Evolutionary conservation across 2,888 invertebrate genomes (phyloP).

Genomic region (Pheosia gnoma): DNA sequence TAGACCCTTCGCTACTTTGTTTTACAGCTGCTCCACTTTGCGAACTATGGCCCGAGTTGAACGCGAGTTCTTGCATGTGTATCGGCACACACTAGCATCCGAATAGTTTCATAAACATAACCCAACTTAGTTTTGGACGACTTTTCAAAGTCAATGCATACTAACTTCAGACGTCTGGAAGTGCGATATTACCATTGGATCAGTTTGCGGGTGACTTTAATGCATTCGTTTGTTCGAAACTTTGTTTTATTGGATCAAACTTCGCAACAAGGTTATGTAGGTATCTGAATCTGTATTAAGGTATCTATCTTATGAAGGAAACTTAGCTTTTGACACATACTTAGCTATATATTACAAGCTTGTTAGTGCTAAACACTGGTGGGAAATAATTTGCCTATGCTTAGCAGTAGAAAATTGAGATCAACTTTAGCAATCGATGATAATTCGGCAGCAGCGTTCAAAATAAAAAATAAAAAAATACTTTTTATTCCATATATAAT

Average conservation of each 20-base stretch:
- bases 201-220: slow-evolving; percentile 80
- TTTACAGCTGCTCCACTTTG: slow-evolving; percentile 84
- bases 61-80: slow-evolving; percentile 83
- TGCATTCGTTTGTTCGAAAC: slow-evolving; percentile 82
- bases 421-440: too few relatives aligned
- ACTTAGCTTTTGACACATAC: background rate
- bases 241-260: slow-evolving; percentile 79
- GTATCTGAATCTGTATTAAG: slow-evolving; percentile 56
- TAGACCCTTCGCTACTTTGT: slow-evolving; percentile 84
- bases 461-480: too few relatives aligned
- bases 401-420: background rate
- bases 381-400: background rate
- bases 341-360: background rate
- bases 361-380: background rate
- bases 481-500: too few relatives aligned
- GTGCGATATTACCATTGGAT: slow-evolving; percentile 83
- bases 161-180: slow-evolving; percentile 83
- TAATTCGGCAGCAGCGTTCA: too few relatives aligned
- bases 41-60: slow-evolving; percentile 83
- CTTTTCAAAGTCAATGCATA: slow-evolving; percentile 85
- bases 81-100: slow-evolving; percentile 81
- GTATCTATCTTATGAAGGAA: slow-evolving; percentile 16
- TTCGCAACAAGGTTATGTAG: slow-evolving; percentile 71
- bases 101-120: slow-evolving; percentile 85
- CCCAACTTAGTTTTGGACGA: slow-evolving; percentile 84